phyloP scores from a whole-genome alignment of 1,140 invertebrate genomes.

The Aphaenogaster rudis region DNA sequence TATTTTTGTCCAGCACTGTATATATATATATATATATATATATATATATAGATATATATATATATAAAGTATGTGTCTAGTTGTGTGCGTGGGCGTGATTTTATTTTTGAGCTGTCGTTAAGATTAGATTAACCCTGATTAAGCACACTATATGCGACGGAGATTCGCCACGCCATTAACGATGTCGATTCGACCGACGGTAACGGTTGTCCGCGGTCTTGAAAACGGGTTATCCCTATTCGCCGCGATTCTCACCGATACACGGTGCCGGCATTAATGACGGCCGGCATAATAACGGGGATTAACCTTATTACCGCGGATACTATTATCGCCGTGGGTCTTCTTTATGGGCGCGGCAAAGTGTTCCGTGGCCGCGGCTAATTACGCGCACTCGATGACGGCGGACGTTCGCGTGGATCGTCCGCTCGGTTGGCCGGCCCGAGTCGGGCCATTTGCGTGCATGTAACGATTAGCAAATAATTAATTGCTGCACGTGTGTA shows the following conservation, averaged over 20 bases:
- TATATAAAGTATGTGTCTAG: background rate
- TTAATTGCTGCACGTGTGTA: constrained; percentile 64
- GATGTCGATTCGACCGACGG: constrained; percentile 14
- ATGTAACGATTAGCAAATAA: constrained; percentile 59
- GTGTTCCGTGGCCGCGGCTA: constrained; percentile 32
- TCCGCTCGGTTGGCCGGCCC: background rate
- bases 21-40: background rate
- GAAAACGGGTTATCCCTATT: constrained; percentile 51
- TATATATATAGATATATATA: background rate
- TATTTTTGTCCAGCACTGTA: no score
- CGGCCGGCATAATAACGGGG: constrained; percentile 43
- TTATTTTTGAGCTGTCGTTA: constrained; percentile 21
- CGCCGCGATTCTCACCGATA: constrained; percentile 51
- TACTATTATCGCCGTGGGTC: constrained; percentile 35
- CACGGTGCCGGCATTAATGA: constrained; percentile 32
- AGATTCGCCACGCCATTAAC: constrained; percentile 23
- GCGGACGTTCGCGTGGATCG: constrained; percentile 2
- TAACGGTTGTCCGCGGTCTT: constrained; percentile 37
- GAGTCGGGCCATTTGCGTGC: constrained; percentile 36
- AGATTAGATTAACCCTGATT: constrained; percentile 34
- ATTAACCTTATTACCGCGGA: constrained; percentile 56
- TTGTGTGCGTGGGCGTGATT: background rate
- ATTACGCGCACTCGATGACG: constrained; percentile 42
- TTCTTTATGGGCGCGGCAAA: constrained; percentile 47
- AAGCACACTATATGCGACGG: background rate